A percentile compares a stretch with the other conserved stretches of the same genome.
Evolutionary conservation across 1,140 invertebrate genomes (phyloP).

Genomic region (Orchesella cincta): DNA sequence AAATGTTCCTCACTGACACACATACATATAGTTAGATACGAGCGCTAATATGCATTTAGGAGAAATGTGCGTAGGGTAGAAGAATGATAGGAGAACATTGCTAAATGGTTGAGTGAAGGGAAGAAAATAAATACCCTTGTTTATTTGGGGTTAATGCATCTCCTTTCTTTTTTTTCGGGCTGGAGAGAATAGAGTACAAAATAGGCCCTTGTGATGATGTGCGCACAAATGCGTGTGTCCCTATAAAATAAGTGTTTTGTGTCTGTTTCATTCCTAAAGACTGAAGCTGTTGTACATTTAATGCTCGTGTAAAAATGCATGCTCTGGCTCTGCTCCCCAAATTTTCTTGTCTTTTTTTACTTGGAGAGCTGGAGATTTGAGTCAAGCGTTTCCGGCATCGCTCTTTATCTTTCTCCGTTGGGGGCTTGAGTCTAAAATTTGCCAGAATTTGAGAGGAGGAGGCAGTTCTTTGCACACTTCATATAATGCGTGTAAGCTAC

Average conservation of each 20-base stretch:
- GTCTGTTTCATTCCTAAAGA: too few species aligned
- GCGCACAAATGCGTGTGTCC: too few species aligned
- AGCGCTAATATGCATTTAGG: too few species aligned
- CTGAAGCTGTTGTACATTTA: background rate
- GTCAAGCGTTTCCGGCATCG: background rate
- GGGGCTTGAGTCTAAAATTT: background rate
- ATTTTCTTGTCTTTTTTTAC: background rate
- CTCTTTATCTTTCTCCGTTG: slow-evolving; percentile 22
- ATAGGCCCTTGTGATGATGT: background rate
- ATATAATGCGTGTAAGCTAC: too few species aligned
- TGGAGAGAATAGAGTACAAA: background rate
- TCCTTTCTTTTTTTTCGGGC: background rate
- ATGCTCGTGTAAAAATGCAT: too few species aligned
- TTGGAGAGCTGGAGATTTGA: background rate
- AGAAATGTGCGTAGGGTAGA: background rate
- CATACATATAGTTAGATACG: too few species aligned
- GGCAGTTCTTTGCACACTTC: too few species aligned
- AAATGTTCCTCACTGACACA: too few species aligned
- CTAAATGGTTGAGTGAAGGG: background rate
- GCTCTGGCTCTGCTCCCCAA: too few species aligned
- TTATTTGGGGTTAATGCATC: slow-evolving; percentile 24
- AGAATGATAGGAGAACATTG: background rate
- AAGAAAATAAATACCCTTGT: slow-evolving; percentile 15
- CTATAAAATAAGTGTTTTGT: background rate
- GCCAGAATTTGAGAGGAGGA: background rate